Conservation (phyloP, 1,140 invertebrate genomes). For the Papilio xuthus region DNA sequence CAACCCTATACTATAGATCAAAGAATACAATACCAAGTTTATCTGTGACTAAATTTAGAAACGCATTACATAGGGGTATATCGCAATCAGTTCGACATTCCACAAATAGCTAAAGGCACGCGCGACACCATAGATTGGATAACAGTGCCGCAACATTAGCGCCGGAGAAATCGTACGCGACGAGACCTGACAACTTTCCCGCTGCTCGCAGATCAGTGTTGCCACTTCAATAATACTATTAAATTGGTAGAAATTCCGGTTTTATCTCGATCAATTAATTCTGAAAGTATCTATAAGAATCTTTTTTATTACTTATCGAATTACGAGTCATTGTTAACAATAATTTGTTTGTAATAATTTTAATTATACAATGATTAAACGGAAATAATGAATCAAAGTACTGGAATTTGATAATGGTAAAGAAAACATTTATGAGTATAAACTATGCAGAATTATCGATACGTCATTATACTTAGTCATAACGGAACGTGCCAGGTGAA, state of each 20-base stretch:
- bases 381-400: conserved; percentile 19
- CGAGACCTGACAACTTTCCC: conserved; percentile 32
- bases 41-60: conserved; percentile 14
- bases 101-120: conserved; percentile 26
- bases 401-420: conserved; percentile 37
- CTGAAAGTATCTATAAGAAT: not conserved
- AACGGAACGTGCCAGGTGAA: conserved; percentile 46
- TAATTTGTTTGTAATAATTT: conserved; percentile 1
- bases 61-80: conserved; percentile 21
- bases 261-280: not conserved
- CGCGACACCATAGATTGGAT: conserved; percentile 28
- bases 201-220: conserved; percentile 6
- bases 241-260: conserved; percentile 11
- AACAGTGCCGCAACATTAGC: conserved; percentile 28
- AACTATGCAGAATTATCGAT: conserved; percentile 13
- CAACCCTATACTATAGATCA: not conserved
- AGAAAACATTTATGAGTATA: conserved; percentile 17
- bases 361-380: conserved; percentile 10
- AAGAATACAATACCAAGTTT: not conserved
- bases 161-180: conserved; percentile 29
- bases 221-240: not conserved
- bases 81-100: conserved; percentile 8
- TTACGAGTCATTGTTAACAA: not conserved
- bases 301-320: not conserved
- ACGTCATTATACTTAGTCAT: conserved; percentile 46